phyloP scores from a whole-genome alignment of 2,888 invertebrate genomes.

The Cetonia aurata region DNA sequence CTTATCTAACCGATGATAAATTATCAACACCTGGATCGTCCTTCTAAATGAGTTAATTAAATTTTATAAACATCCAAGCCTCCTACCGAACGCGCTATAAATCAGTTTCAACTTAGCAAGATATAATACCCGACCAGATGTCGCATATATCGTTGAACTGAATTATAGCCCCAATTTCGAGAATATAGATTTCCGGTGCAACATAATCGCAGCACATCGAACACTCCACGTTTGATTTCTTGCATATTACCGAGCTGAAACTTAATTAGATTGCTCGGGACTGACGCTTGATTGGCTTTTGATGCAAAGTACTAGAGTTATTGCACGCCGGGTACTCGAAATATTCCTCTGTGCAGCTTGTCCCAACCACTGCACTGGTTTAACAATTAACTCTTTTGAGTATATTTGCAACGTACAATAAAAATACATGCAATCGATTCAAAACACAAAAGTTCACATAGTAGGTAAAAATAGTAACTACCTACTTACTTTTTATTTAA shows the following conservation, averaged over 20 bases:
- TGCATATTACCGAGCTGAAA: conserved; percentile 46
- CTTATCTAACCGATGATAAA: conserved; percentile 32
- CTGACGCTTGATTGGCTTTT: conserved; percentile 50
- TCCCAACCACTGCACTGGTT: no score
- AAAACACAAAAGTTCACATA: no score
- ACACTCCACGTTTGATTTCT: conserved; percentile 52
- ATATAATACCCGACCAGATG: conserved; percentile 52
- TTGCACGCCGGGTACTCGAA: conserved; percentile 41
- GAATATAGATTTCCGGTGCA: conserved; percentile 55
- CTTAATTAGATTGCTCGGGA: conserved; percentile 53
- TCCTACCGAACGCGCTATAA: conserved; percentile 38
- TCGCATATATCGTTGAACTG: conserved; percentile 54
- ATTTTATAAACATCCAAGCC: conserved; percentile 48
- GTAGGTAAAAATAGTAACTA: no score
- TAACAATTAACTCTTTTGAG: no score
- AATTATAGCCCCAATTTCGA: conserved; percentile 56
- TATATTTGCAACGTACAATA: no score
- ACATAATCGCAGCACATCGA: conserved; percentile 50
- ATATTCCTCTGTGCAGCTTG: neutral
- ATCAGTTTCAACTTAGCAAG: conserved; percentile 46
- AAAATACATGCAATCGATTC: no score
- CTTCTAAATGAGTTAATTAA: conserved; percentile 47
- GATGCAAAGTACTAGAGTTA: conserved; percentile 48
- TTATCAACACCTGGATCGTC: conserved; percentile 40
- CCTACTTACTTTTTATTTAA: no score